A percentile compares a stretch with the other conserved stretches of the same genome.
Conservation (phyloP, 2,113 vertebrate species). For the Pelvicachromis taeniatus region DNA sequence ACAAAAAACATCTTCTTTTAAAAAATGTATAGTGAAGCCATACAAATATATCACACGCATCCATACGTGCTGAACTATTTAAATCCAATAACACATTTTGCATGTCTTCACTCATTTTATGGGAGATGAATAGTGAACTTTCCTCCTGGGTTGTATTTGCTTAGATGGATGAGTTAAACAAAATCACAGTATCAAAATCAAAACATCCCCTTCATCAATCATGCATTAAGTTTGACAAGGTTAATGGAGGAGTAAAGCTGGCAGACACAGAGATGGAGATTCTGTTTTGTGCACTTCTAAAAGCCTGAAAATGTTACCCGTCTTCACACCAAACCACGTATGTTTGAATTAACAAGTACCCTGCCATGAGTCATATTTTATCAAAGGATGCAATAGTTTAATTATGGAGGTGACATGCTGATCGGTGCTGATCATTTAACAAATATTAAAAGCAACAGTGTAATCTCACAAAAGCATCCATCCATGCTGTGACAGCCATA, state of each 20-base stretch:
- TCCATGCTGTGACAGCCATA: not conserved
- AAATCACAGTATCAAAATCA: not conserved
- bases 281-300: not conserved
- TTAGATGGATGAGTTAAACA: not conserved
- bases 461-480: not conserved
- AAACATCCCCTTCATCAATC: slow-evolving; percentile 27
- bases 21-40: not conserved
- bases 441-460: not conserved
- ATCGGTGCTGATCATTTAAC: not conserved
- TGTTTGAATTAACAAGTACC: not conserved
- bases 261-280: not conserved
- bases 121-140: not conserved
- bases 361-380: not conserved
- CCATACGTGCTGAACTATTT: not conserved
- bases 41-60: not conserved
- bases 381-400: not conserved
- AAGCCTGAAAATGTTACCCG: not conserved
- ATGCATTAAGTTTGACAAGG: not conserved
- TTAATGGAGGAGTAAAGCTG: not conserved
- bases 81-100: not conserved
- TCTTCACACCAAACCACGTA: not conserved
- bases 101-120: not conserved
- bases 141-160: not conserved
- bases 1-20: not conserved
- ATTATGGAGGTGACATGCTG: not conserved